Conservation (phyloP, 2,113 vertebrate species). For the Meles meles region DNA sequence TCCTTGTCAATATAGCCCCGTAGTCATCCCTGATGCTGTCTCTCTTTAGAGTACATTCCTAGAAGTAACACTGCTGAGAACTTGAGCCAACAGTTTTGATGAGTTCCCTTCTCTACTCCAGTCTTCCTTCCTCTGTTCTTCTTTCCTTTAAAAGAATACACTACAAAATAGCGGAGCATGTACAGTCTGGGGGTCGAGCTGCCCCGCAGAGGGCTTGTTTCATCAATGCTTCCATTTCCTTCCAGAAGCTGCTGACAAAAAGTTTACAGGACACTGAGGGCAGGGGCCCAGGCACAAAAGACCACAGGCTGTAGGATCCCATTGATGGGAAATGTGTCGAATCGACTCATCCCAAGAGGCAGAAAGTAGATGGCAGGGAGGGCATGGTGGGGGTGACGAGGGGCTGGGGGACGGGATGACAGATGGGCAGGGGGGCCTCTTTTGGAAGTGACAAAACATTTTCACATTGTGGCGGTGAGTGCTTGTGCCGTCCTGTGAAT, state of each 20-base stretch:
- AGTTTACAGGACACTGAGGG: background rate
- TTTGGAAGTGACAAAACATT: background rate
- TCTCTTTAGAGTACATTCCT: background rate
- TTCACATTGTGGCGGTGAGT: background rate
- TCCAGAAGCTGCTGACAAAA: background rate
- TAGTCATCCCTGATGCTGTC: background rate
- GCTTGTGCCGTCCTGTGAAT: background rate
- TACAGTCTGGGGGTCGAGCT: background rate
- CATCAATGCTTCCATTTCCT: background rate
- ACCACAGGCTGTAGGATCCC: background rate
- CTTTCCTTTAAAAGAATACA: background rate
- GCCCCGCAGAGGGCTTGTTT: background rate
- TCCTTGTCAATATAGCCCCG: background rate
- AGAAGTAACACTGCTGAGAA: background rate
- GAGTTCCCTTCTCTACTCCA: background rate
- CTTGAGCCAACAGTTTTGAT: background rate
- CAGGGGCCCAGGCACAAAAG: background rate
- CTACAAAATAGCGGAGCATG: background rate
- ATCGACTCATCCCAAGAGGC: background rate
- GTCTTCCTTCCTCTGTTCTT: background rate
- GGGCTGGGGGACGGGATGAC: background rate
- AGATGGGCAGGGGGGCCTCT: background rate
- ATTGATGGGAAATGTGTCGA: background rate
- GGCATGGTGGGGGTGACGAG: fast-evolving
- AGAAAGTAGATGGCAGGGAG: background rate